Percentiles rank a stretch among this genome's conserved stretches.
Conservation (phyloP, 2,797 vertebrate species). For the Malacoraja senta region DNA sequence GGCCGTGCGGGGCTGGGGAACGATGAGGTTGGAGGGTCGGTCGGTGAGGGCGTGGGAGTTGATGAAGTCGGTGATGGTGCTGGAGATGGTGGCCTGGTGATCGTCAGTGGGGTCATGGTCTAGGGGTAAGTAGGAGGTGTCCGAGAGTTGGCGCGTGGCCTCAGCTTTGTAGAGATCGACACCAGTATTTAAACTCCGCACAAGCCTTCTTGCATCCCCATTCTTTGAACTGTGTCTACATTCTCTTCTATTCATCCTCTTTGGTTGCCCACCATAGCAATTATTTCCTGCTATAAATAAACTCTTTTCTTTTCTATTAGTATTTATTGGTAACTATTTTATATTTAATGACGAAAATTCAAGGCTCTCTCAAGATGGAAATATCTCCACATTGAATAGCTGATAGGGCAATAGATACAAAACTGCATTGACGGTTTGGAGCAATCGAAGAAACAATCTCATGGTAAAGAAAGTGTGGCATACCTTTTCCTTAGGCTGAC, state of each 20-base stretch:
- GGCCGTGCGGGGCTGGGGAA: too few relatives aligned
- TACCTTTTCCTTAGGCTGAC: conserved; percentile 77
- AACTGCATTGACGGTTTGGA: neutral
- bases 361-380: neutral
- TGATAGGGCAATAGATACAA: too few relatives aligned
- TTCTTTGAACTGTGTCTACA: neutral
- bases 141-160: too few relatives aligned
- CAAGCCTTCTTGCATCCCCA: neutral
- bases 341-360: neutral
- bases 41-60: too few relatives aligned
- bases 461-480: neutral
- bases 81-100: too few relatives aligned
- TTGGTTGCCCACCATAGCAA: neutral
- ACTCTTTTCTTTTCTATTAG: neutral
- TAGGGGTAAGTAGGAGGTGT: too few relatives aligned
- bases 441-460: neutral
- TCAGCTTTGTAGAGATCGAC: too few relatives aligned
- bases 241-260: neutral
- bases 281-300: neutral
- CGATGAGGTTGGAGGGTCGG: too few relatives aligned
- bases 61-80: too few relatives aligned
- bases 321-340: neutral
- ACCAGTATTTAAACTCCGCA: too few relatives aligned
- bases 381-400: neutral
- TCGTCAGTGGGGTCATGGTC: too few relatives aligned